These are phyloP conservation scores for Eulemur mongoz DNA, from an alignment of 2,797 vertebrate species.

Conservation along the genomic window DNA sequence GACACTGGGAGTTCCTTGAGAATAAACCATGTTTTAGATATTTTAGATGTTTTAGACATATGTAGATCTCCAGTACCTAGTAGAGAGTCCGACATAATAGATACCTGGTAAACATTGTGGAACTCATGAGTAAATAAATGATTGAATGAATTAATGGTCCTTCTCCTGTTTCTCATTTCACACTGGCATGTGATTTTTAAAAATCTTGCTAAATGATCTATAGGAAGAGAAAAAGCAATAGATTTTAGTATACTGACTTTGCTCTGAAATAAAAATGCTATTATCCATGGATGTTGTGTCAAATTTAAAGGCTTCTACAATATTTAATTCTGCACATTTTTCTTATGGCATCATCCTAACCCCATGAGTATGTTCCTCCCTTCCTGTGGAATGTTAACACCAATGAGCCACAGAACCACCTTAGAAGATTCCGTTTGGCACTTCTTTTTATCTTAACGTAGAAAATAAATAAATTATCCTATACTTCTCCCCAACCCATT, in stretches of 20 bases:
- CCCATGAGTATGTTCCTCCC: not conserved
- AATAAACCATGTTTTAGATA: not conserved
- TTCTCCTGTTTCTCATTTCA: not conserved
- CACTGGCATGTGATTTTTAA: not conserved
- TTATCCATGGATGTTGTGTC: not conserved
- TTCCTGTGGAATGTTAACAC: not conserved
- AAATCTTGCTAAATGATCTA: not conserved
- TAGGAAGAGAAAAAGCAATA: not conserved
- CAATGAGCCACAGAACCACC: not conserved
- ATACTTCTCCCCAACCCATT: not conserved
- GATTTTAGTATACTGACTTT: not conserved
- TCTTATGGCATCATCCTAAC: not conserved
- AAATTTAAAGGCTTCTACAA: not conserved
- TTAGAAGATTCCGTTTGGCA: not conserved
- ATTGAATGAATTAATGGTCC: not conserved
- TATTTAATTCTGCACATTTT: constrained; percentile 14
- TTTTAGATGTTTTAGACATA: not conserved
- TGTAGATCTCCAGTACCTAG: not conserved
- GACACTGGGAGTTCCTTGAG: not conserved
- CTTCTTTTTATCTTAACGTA: not conserved
- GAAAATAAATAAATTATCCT: not conserved
- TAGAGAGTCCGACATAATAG: not conserved
- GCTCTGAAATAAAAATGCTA: not conserved
- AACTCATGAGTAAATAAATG: not conserved
- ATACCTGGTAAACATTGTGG: not conserved